A percentile compares a stretch with the other conserved stretches of the same genome.
phyloP scores from a whole-genome alignment of 2,797 vertebrate genomes.

The Coendou prehensilis region DNA sequence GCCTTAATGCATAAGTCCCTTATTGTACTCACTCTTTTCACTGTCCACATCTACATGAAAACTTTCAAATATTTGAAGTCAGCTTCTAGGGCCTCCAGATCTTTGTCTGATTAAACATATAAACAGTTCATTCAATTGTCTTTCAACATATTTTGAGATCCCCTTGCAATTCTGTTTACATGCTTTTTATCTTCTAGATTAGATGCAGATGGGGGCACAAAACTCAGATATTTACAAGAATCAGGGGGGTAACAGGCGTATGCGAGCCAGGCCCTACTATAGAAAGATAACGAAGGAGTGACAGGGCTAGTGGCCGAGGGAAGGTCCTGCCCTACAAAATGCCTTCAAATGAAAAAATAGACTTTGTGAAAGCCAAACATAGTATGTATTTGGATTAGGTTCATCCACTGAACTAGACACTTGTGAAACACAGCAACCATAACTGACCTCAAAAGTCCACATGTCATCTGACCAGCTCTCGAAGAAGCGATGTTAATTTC shows the following conservation, averaged over 20 bases:
- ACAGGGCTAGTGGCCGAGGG: not conserved
- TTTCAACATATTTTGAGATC: not conserved
- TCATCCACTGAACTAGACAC: constrained; percentile 34
- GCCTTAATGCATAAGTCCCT: not conserved
- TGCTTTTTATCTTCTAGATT: not conserved
- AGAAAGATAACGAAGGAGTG: not conserved
- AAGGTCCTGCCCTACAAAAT: not conserved
- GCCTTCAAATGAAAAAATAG: not conserved
- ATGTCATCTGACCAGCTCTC: constrained; percentile 16
- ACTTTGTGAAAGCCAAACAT: constrained; percentile 20
- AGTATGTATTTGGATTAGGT: not conserved
- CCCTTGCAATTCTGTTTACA: not conserved
- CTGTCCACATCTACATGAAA: constrained; percentile 25
- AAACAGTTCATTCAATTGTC: not conserved
- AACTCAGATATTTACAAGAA: not conserved
- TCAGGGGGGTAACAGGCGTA: not conserved
- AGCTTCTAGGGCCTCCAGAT: not conserved
- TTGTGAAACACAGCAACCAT: constrained; percentile 37
- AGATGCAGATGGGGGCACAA: not conserved
- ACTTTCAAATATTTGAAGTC: constrained; percentile 51
- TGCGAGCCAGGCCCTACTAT: not conserved
- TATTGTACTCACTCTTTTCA: not conserved
- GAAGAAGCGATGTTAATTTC: constrained; percentile 29
- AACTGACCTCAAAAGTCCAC: constrained; percentile 52
- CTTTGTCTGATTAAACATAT: not conserved